Percentiles rank a stretch among this genome's conserved stretches.
phyloP scores from a whole-genome alignment of 2,888 invertebrate genomes.

The Cordilura impudica region DNA sequence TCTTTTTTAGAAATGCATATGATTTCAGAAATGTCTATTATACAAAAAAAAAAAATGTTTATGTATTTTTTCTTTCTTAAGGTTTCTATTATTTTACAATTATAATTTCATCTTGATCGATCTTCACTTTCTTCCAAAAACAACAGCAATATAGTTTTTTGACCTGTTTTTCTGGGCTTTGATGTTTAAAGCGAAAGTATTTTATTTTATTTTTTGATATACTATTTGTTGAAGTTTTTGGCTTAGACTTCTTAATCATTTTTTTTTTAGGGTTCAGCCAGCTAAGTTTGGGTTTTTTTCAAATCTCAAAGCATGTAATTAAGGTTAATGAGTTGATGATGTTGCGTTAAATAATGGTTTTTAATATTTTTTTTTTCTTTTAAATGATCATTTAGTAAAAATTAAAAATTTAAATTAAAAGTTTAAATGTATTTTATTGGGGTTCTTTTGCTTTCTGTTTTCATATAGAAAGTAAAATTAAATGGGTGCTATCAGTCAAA shows the following conservation, averaged over 20 bases:
- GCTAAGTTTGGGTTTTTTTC: background rate
- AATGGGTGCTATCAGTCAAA: background rate
- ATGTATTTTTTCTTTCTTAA: background rate
- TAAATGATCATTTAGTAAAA: background rate
- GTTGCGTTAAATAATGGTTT: background rate
- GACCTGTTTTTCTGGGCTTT: slow-evolving; percentile 35
- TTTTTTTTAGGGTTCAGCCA: no score
- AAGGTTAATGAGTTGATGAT: slow-evolving; percentile 30
- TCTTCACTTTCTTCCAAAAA: slow-evolving; percentile 48
- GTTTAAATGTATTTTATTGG: background rate
- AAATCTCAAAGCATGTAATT: slow-evolving; percentile 14
- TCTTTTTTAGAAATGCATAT: slow-evolving; percentile 39
- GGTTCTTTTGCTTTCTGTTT: background rate
- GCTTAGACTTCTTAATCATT: slow-evolving; percentile 13
- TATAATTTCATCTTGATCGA: slow-evolving; percentile 31
- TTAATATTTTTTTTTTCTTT: background rate
- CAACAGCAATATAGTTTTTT: slow-evolving; percentile 31
- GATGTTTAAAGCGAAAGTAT: slow-evolving; percentile 47
- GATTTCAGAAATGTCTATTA: slow-evolving; percentile 20
- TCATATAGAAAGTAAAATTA: slow-evolving; percentile 14
- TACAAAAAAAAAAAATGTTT: background rate
- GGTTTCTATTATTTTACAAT: slow-evolving; percentile 30
- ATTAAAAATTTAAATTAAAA: background rate
- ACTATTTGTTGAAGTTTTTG: background rate
- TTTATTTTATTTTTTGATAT: background rate